phyloP scores from a whole-genome alignment of 2,888 invertebrate species.

The Alentia gelatinosa region DNA sequence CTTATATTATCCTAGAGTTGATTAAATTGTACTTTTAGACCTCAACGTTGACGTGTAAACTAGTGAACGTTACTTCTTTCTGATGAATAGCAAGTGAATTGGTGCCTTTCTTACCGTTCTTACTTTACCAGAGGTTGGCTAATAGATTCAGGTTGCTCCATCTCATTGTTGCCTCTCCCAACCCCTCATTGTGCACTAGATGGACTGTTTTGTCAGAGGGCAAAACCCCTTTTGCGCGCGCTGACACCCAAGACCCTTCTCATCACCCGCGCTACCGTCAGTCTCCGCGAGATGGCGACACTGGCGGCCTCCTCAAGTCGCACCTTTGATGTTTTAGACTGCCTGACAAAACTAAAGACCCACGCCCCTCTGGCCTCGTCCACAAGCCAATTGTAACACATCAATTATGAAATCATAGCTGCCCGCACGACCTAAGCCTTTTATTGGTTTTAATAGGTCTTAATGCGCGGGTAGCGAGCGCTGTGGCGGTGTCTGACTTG shows the following conservation, averaged over 20 bases:
- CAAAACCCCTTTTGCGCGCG: neutral
- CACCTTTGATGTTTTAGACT: neutral
- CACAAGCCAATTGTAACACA: slow-evolving; percentile 10
- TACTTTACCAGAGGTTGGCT: neutral
- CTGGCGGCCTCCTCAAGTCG: neutral
- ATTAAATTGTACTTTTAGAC: too few relatives aligned
- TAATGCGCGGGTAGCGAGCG: neutral
- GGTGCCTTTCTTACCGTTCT: neutral
- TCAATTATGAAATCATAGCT: slow-evolving; percentile 26
- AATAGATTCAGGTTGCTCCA: neutral
- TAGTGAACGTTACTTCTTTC: too few relatives aligned
- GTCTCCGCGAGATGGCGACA: neutral
- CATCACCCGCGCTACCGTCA: neutral
- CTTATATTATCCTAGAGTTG: too few relatives aligned
- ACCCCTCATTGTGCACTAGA: neutral
- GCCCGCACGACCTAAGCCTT: neutral
- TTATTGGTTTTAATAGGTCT: slow-evolving; percentile 26
- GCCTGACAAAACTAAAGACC: neutral
- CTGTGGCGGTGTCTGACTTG: neutral
- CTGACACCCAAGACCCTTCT: slow-evolving; percentile 2
- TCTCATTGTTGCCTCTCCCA: neutral
- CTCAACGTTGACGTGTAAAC: too few relatives aligned
- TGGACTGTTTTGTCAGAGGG: neutral
- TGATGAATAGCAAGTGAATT: too few relatives aligned
- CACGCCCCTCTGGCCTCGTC: neutral